These are phyloP conservation scores for Leptopilina boulardi DNA, from an alignment of 1,140 invertebrate species.

Conservation along the genomic window DNA sequence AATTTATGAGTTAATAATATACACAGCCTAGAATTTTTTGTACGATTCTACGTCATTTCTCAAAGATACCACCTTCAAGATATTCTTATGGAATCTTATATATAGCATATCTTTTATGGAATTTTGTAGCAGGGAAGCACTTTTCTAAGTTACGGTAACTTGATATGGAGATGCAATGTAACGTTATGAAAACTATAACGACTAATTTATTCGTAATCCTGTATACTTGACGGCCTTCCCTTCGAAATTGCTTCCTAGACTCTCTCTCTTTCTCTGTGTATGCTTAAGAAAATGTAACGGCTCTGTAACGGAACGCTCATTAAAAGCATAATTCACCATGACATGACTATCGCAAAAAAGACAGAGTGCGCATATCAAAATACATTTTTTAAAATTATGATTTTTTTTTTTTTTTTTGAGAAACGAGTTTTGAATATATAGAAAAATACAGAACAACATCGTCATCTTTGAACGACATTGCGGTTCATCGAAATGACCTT, in stretches of 20 bases:
- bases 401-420: background rate
- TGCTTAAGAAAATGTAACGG: constrained; percentile 25
- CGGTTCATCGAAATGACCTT: background rate
- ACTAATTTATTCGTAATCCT: constrained; percentile 13
- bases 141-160: background rate
- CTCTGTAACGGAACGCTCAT: constrained; percentile 7
- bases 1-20: no score
- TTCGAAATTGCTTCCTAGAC: constrained; percentile 21
- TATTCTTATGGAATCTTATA: no score
- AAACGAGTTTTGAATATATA: background rate
- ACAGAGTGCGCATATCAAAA: background rate
- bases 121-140: no score
- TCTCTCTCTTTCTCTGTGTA: background rate
- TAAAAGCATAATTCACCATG: constrained; percentile 6
- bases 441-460: background rate
- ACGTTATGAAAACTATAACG: constrained; percentile 22
- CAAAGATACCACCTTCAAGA: no score
- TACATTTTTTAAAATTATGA: background rate
- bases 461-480: constrained; percentile 8
- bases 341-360: background rate
- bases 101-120: no score
- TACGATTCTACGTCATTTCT: no score
- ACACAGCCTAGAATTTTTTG: no score
- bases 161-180: constrained; percentile 15
- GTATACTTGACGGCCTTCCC: background rate